Conservation (phyloP, 2,888 invertebrate genomes). For the Omphaloscelis lunosa region DNA sequence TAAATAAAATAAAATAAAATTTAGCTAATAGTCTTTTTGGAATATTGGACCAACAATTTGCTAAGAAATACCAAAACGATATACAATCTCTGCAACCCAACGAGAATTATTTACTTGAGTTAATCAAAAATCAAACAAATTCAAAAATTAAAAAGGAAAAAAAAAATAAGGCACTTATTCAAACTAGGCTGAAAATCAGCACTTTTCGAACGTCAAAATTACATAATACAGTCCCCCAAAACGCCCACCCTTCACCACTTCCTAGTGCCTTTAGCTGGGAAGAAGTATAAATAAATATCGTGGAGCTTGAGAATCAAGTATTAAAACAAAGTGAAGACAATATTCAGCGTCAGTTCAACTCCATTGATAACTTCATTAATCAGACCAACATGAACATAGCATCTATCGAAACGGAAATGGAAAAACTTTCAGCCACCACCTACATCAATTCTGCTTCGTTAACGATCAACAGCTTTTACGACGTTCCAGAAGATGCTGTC, state of each 20-base stretch:
- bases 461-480: constrained; percentile 16
- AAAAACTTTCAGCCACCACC: constrained; percentile 11
- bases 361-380: constrained; percentile 19
- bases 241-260: no score
- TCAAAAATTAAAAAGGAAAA: no score
- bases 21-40: constrained; percentile 27
- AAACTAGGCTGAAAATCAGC: no score
- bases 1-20: no score
- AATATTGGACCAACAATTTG: constrained; percentile 30
- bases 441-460: not conserved
- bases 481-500: constrained; percentile 56
- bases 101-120: constrained; percentile 24
- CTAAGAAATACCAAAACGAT: constrained; percentile 31
- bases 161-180: no score
- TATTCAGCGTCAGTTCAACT: constrained; percentile 17
- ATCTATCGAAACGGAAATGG: constrained; percentile 17
- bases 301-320: constrained; percentile 28
- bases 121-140: constrained; percentile 34
- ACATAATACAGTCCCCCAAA: no score
- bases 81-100: constrained; percentile 20
- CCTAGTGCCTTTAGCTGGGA: no score
- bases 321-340: constrained; percentile 23
- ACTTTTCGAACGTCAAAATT: no score
- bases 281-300: constrained; percentile 28
- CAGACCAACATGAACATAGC: constrained; percentile 5